Conservation (phyloP, 2,113 vertebrate genomes). For the Thymallus thymallus region DNA sequence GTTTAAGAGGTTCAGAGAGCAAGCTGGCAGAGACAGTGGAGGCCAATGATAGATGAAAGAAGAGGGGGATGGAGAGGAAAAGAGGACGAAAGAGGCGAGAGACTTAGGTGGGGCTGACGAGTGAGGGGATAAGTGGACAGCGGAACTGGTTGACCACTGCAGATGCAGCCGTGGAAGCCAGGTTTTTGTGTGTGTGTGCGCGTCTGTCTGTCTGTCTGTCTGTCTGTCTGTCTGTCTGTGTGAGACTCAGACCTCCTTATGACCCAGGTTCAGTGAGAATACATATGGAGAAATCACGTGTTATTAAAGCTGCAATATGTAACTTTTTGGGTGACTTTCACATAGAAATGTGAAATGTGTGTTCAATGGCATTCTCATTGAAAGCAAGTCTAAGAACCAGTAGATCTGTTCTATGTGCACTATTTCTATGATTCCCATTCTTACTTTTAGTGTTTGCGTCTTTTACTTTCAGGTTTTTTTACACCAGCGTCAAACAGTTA, state of each 20-base stretch:
- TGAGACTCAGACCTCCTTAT: background rate
- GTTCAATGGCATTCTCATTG: too few species aligned
- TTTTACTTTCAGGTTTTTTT: too few species aligned
- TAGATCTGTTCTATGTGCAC: too few species aligned
- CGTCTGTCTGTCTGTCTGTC: slow-evolving; percentile 1
- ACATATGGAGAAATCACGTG: too few species aligned
- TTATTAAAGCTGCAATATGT: too few species aligned
- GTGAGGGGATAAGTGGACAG: slow-evolving; percentile 16
- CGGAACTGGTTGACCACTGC: slow-evolving; percentile 37
- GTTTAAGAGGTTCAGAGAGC: slow-evolving; percentile 45
- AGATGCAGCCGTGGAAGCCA: slow-evolving; percentile 41
- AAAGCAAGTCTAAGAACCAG: too few species aligned
- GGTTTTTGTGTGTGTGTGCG: background rate
- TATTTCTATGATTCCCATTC: too few species aligned
- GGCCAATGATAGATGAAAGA: slow-evolving; percentile 55
- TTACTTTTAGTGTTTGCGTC: too few species aligned
- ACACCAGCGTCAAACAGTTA: too few species aligned
- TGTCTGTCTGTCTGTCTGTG: slow-evolving; percentile 1
- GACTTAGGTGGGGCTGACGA: slow-evolving; percentile 13
- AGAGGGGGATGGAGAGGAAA: slow-evolving; percentile 10
- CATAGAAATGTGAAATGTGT: too few species aligned
- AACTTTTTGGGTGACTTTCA: too few species aligned
- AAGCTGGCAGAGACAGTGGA: slow-evolving; percentile 52
- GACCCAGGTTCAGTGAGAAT: too few species aligned
- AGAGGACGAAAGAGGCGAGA: slow-evolving; percentile 50